Evolutionary conservation across 2,888 invertebrate species (phyloP), one percentile per base, ranked within the genome.

Genomic region (Apodemia mormo): DNA sequence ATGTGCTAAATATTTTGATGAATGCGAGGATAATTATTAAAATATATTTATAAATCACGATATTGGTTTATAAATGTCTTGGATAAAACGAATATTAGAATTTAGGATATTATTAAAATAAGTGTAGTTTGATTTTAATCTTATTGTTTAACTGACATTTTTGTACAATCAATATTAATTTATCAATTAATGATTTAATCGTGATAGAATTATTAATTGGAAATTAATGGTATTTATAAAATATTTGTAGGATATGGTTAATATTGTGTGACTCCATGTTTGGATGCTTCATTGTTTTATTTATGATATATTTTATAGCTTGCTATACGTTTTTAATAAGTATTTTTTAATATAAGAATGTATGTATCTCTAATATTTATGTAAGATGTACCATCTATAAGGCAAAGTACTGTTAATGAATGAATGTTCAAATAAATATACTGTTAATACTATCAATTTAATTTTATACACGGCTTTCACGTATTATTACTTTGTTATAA

Each of bases 41-140:
- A 30, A 30, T 58, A 58, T 58, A 10, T 58, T 30, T 29, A 30
- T 30, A 30, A 58, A 58, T 10, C 29, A 58, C 10, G 58, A 30
- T 58, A 8, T 58, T 58, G 58, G 58, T 30, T 58, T 58, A 58
- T 12, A 58, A 58, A 58, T 58, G 30, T 58, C 7, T 58, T 30
- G 58, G 30, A 58, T 58, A 30, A 58, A 58, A 58, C 58, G 58
- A 58, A 58, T 58, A 58, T 58, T 58, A 58, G 10, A 30, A 10
- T 30, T 58, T 30, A 58, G 58, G 30, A 30, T 12, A 29, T 12
- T 58, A 58, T 58, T 40, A 40, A 40, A 58, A 29, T 58, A 58
- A 58, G 30, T 58, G 58, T 22, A 61, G 29, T 14, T 61, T 61
- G 12, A 58, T 58, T 61, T 61, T 58, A 58, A 58, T 33, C 30